Percentiles rank a stretch among this genome's conserved stretches.
Evolutionary conservation across 2,113 vertebrate genomes (phyloP).

Genomic region (Trichomycterus rosablanca): DNA sequence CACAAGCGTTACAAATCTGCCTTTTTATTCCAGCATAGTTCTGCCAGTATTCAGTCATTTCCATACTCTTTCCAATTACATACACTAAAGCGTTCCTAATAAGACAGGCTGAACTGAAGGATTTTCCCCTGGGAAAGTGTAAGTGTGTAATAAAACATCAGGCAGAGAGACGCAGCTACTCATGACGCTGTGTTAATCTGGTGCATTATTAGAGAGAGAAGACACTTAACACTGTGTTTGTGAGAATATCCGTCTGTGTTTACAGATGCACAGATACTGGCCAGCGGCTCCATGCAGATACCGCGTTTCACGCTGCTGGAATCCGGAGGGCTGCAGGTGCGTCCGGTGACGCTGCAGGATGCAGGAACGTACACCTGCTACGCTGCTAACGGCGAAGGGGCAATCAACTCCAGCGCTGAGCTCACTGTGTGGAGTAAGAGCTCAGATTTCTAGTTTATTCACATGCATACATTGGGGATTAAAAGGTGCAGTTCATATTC

Average conservation of each 20-base stretch:
- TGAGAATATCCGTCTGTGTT: conserved; percentile 26
- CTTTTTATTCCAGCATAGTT: conserved; percentile 31
- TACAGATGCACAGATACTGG: conserved; percentile 78
- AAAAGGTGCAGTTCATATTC: too few species aligned
- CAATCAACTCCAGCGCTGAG: conserved; percentile 68
- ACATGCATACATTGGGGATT: neutral
- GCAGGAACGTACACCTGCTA: conserved; percentile 84
- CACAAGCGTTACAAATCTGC: conserved; percentile 35
- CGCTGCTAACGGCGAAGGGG: conserved; percentile 75
- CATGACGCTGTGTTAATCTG: conserved; percentile 38
- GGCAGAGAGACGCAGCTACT: conserved; percentile 23
- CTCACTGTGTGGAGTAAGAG: conserved; percentile 92
- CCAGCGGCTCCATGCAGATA: conserved; percentile 84
- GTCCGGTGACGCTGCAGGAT: conserved; percentile 78
- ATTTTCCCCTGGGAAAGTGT: conserved; percentile 37
- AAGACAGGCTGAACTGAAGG: conserved; percentile 29
- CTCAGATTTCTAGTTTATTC: neutral
- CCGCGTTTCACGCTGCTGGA: conserved; percentile 82
- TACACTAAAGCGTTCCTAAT: conserved; percentile 33
- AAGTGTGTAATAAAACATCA: conserved; percentile 46
- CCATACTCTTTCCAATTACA: conserved; percentile 43
- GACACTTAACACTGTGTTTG: conserved; percentile 20
- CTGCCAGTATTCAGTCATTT: conserved; percentile 42
- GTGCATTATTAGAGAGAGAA: conserved; percentile 24
- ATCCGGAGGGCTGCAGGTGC: conserved; percentile 82